phyloP scores from a whole-genome alignment of 2,113 vertebrate genomes.

The Canis aureus region DNA sequence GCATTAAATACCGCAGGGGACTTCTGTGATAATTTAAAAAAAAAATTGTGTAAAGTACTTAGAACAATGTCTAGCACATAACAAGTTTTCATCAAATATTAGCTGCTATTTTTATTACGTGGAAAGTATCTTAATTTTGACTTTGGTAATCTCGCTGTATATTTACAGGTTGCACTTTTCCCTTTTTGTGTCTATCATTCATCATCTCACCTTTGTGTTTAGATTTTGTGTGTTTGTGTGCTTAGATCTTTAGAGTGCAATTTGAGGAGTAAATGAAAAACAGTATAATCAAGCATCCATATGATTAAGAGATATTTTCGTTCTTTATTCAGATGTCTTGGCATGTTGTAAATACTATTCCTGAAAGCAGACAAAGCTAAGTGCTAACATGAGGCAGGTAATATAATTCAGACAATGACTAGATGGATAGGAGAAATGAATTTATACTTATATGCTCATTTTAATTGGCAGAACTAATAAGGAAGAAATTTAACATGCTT shows the following conservation, averaged over 20 bases:
- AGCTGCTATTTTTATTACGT: neutral
- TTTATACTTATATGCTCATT: neutral
- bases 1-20: neutral
- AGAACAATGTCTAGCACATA: neutral
- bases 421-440: neutral
- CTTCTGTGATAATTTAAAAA: neutral
- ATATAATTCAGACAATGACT: constrained; percentile 20
- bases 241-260: neutral
- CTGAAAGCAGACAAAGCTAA: neutral
- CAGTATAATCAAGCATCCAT: neutral
- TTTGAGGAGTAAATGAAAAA: neutral
- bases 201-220: neutral
- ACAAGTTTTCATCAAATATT: neutral
- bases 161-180: neutral
- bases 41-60: neutral
- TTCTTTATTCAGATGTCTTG: neutral
- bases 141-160: neutral
- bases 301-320: neutral
- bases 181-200: neutral
- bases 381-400: neutral
- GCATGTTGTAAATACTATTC: neutral
- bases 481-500: neutral
- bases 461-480: neutral
- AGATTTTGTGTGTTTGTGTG: neutral
- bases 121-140: neutral